These are phyloP conservation scores for Alloscopus bannaensis DNA, from an alignment of 2,888 invertebrate species.

Conservation along the genomic window DNA sequence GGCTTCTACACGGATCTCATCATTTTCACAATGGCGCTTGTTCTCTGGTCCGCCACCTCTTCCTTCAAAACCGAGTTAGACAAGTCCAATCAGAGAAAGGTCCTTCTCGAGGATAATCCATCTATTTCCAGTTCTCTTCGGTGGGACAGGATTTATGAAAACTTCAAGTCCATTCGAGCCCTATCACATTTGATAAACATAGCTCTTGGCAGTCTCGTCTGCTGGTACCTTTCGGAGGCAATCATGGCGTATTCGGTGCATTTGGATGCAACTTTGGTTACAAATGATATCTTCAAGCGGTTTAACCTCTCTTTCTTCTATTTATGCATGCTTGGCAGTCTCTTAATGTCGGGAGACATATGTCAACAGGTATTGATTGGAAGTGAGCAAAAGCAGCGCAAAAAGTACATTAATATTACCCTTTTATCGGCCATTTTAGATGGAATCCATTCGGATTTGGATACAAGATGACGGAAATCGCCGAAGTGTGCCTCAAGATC, in stretches of 20 bases:
- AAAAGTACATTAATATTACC: background rate
- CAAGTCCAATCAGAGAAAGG: constrained; percentile 20
- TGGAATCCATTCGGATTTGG: constrained; percentile 37
- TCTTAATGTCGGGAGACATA: constrained; percentile 37
- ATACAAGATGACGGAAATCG: constrained; percentile 9
- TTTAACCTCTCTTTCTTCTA: constrained; percentile 19
- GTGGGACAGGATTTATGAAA: background rate
- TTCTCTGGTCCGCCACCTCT: constrained; percentile 3
- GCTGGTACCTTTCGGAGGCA: constrained; percentile 3
- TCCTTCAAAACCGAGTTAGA: background rate
- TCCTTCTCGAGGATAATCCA: too few species aligned
- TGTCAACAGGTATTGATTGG: constrained; percentile 37
- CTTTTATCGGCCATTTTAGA: background rate
- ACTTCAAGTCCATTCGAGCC: background rate
- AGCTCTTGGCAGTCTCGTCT: constrained; percentile 13
- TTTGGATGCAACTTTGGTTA: background rate
- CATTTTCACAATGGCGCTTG: background rate
- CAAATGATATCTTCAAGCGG: constrained; percentile 4
- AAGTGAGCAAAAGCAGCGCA: background rate
- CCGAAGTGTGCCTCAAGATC: constrained; percentile 3
- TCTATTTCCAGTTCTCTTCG: background rate
- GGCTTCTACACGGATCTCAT: constrained; percentile 7
- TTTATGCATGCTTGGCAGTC: constrained; percentile 27
- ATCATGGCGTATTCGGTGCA: constrained; percentile 12
- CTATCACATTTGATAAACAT: background rate